Evolutionary conservation across 2,888 invertebrate genomes (phyloP).

Genomic region (Chymomyza amoena): DNA sequence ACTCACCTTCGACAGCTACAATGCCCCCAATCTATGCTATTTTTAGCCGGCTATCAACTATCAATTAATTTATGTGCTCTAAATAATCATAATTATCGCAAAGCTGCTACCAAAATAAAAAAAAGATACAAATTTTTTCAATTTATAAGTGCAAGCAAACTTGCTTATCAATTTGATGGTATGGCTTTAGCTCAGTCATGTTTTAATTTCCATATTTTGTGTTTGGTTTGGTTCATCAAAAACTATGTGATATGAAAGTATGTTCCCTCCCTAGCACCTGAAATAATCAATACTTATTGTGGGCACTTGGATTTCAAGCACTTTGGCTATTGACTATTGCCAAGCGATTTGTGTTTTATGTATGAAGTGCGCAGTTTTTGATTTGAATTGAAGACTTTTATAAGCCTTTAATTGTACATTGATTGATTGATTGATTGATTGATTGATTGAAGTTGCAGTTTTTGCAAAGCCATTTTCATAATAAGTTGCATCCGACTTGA

Average conservation of each 20-base stretch:
- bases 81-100: background rate
- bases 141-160: background rate
- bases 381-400: background rate
- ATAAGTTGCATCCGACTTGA: background rate
- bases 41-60: background rate
- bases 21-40: background rate
- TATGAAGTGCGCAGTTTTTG: background rate
- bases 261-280: background rate
- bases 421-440: background rate
- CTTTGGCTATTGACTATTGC: background rate
- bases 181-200: background rate
- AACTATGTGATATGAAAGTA: background rate
- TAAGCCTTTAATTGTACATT: background rate
- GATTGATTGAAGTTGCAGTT: background rate
- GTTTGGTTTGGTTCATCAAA: too few relatives aligned
- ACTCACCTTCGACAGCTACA: background rate
- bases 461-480: background rate
- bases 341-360: background rate
- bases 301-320: background rate
- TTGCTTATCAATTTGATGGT: background rate
- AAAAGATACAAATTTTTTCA: background rate
- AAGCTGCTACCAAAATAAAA: background rate
- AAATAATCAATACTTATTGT: background rate
- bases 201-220: background rate
- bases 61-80: background rate